phyloP scores from a whole-genome alignment of 1,140 invertebrate species.

The Drosophila ercepeae region DNA sequence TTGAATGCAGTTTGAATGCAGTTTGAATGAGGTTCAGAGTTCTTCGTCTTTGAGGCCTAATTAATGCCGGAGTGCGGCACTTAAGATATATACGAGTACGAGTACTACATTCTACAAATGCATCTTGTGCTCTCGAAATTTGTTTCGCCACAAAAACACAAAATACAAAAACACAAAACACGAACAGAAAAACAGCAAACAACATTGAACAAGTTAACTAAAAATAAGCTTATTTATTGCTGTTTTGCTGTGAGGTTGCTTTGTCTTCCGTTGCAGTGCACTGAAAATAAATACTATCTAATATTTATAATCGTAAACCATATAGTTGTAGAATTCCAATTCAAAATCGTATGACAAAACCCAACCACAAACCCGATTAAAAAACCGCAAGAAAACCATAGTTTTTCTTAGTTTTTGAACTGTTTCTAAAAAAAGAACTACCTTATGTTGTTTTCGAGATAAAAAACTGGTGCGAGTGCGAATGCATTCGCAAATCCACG shows the following conservation, averaged over 20 bases:
- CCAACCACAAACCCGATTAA: too few species aligned
- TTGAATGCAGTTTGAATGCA: conserved; percentile 4
- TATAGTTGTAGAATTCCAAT: too few species aligned
- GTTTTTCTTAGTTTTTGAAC: too few species aligned
- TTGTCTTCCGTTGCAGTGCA: conserved; percentile 67
- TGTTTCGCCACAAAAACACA: neutral
- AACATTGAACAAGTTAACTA: conserved; percentile 50
- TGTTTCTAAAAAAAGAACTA: too few species aligned
- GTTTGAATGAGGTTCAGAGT: neutral
- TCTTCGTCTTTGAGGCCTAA: conserved; percentile 2
- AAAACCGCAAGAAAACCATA: too few species aligned
- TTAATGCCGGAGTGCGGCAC: conserved; percentile 17
- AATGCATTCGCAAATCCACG: conserved; percentile 29
- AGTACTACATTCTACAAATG: conserved; percentile 31
- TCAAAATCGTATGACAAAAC: too few species aligned
- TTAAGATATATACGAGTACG: conserved; percentile 25
- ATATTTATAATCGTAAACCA: neutral
- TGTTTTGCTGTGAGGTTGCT: conserved; percentile 13
- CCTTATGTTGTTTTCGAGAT: too few species aligned
- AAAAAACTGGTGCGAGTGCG: conserved; percentile 1
- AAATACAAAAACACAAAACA: conserved; percentile 6
- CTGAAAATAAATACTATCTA: neutral
- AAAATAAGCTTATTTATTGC: conserved; percentile 69
- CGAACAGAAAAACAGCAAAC: conserved; percentile 31
- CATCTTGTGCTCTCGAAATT: conserved; percentile 29